Percentiles rank a stretch among this genome's conserved stretches.
Conservation (phyloP, 2,888 invertebrate species). For the Andrena bicolor region DNA sequence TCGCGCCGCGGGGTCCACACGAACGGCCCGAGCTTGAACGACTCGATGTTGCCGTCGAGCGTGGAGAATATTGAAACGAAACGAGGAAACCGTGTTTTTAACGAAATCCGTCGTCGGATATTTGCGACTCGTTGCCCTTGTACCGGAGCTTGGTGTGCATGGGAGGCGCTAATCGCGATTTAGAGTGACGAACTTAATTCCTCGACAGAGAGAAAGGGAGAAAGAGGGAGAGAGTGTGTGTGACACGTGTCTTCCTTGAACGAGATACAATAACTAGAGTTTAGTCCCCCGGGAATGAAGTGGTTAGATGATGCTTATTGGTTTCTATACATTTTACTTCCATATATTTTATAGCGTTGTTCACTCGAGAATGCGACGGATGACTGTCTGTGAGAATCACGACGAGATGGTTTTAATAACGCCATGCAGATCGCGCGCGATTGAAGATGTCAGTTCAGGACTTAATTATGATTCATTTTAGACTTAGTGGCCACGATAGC, state of each 20-base stretch:
- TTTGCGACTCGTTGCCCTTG: constrained; percentile 45
- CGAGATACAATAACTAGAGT: constrained; percentile 72
- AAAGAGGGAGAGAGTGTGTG: constrained; percentile 3
- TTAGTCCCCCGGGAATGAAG: constrained; percentile 56
- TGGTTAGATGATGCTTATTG: constrained; percentile 54
- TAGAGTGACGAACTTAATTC: constrained; percentile 50
- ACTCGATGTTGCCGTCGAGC: background rate
- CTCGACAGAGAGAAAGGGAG: constrained; percentile 29
- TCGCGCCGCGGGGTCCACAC: background rate
- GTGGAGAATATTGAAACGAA: background rate
- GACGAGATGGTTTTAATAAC: constrained; percentile 37
- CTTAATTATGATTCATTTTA: background rate
- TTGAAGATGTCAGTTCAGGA: constrained; percentile 38
- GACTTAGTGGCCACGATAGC: background rate
- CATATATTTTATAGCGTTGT: constrained; percentile 58
- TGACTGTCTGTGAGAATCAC: constrained; percentile 45
- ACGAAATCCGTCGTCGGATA: constrained; percentile 32
- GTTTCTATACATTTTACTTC: constrained; percentile 57
- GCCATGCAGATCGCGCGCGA: constrained; percentile 14
- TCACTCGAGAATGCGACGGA: constrained; percentile 39
- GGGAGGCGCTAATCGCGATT: constrained; percentile 13
- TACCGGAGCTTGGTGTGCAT: constrained; percentile 1
- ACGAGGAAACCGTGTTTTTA: constrained; percentile 10
- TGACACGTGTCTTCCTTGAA: constrained; percentile 71
- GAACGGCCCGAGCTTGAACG: background rate